Evolutionary conservation across 2,797 vertebrate genomes (phyloP), one percentile per base, ranked within the genome.

Genomic region (Geotrypetes seraphini): DNA sequence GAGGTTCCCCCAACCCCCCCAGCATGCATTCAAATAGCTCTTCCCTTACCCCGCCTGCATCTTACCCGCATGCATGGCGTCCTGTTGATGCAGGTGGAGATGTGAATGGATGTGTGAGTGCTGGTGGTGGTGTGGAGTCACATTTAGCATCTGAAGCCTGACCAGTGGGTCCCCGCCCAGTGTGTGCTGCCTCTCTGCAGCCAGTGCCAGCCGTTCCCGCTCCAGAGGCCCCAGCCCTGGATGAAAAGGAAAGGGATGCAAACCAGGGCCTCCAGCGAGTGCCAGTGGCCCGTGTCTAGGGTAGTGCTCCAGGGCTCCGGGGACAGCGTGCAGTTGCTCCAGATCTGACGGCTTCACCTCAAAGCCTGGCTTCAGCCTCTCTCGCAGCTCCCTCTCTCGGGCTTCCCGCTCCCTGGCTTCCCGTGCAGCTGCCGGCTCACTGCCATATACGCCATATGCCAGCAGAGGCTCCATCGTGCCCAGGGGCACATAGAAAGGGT

Each of bases 91-190:
- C 52, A 99, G 87, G 64, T 99, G 95, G 39, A 98, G 89, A 72
- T 99, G 95, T 33, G 95, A 98, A 77, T 99, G 95, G 84, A 99
- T 97, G 68, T 99, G 95, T 36, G 95, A 98, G 81, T 99, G 95
- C 89, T 98, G 95, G 85, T 98, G 96, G 63, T 98, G 94, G 58
- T 98, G 95, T 23, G 96, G 95, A 15, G 95, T 98, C 80, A 97
- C 92, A 16, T 99, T 99, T 53, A 97, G 69, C 95, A 97, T 97
- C 80, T 96, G 95, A 50, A 97, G 88, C 55, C 92, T 85, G 42
- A 91, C 89, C 67, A 93, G 79, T 19, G 91, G 90, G 57, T 97
- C 95, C 28, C 81, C 83, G 68, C 79, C 79, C 47, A 85, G 62
- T 12, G 83, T 80, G 1, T 83, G 91, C 83, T 84, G 86, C 65